Conservation (phyloP, 2,888 invertebrate species). For the Chydorus sphaericus region DNA sequence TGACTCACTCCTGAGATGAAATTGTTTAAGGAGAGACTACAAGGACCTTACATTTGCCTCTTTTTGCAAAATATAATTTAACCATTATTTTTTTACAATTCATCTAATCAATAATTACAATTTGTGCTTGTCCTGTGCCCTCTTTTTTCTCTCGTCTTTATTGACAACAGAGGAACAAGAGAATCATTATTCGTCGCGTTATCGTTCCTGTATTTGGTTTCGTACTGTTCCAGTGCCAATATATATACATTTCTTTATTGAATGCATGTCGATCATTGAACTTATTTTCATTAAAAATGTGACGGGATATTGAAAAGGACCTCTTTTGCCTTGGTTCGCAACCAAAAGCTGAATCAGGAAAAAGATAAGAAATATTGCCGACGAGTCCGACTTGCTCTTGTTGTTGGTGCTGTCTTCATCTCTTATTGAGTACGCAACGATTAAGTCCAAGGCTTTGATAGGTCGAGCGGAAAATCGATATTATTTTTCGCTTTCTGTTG, state of each 20-base stretch:
- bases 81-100: not conserved
- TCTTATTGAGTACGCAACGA: no score
- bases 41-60: not conserved
- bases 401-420: not conserved
- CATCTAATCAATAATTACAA: not conserved
- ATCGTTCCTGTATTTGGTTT: not conserved
- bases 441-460: conserved; percentile 1
- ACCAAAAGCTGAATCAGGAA: conserved; percentile 1
- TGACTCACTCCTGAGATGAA: conserved; percentile 38
- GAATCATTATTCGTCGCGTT: no score
- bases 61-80: not conserved
- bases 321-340: not conserved
- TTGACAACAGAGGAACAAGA: not conserved
- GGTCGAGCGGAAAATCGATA: not conserved
- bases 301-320: not conserved
- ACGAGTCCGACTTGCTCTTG: not conserved
- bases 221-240: not conserved
- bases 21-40: no score
- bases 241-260: not conserved
- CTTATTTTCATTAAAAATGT: not conserved
- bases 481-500: not conserved
- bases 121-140: not conserved
- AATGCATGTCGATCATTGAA: conserved; percentile 5
- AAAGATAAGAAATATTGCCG: not conserved
- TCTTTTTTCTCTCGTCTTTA: not conserved